A percentile compares a stretch with the other conserved stretches of the same genome.
phyloP scores from a whole-genome alignment of 2,888 invertebrate species.

The Cryptocheilus praepositus region DNA sequence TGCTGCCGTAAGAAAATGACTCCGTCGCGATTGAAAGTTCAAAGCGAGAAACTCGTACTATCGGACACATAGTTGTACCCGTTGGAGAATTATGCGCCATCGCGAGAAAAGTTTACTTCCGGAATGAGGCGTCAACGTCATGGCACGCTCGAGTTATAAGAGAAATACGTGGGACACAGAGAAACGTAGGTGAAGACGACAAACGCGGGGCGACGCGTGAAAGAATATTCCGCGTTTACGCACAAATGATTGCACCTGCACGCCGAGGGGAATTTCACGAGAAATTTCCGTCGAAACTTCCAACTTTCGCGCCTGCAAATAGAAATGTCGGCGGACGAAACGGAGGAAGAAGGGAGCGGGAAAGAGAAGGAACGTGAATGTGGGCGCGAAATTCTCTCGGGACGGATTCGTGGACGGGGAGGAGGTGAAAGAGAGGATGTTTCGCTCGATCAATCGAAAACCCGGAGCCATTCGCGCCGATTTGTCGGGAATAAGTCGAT shows the following conservation, averaged over 20 bases:
- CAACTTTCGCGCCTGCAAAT: slow-evolving; percentile 21
- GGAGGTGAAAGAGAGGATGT: slow-evolving; percentile 17
- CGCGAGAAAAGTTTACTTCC: no score
- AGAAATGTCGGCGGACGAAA: slow-evolving; percentile 1
- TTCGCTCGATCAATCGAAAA: slow-evolving; percentile 54
- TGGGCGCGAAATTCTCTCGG: slow-evolving; percentile 3
- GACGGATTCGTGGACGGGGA: no score
- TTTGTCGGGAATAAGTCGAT: slow-evolving; percentile 58
- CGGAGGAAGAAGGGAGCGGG: no score
- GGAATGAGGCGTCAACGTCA: no score
- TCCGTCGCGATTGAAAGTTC: no score
- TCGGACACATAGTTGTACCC: no score
- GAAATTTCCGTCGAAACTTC: slow-evolving; percentile 12
- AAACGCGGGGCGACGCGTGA: not conserved
- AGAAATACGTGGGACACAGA: no score
- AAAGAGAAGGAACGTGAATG: slow-evolving; percentile 29
- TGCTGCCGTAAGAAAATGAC: no score
- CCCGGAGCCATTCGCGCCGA: slow-evolving; percentile 47
- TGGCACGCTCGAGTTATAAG: no score
- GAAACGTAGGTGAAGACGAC: no score
- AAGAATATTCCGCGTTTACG: slow-evolving; percentile 20
- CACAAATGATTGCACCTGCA: slow-evolving; percentile 33
- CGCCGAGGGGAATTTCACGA: slow-evolving; percentile 21
- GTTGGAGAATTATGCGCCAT: no score
- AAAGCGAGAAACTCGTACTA: no score